A percentile compares a stretch with the other conserved stretches of the same genome.
Evolutionary conservation across 1,140 invertebrate genomes (phyloP).

Genomic region (Cydia amplana): DNA sequence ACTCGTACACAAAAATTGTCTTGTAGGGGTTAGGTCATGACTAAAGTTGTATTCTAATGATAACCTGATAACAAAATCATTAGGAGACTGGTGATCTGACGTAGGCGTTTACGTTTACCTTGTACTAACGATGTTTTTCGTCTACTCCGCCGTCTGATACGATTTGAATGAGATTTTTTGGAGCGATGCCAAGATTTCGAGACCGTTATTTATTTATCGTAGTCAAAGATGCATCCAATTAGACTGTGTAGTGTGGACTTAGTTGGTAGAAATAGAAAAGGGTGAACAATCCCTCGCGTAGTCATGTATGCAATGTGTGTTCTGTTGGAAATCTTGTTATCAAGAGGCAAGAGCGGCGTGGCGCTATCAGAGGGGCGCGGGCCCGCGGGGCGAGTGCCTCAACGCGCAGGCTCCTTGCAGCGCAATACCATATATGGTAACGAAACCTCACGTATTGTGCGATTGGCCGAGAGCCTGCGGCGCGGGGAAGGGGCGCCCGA

Average conservation of each 20-base stretch:
- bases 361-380: constrained; percentile 61
- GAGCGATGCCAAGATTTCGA: constrained; percentile 18
- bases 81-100: not conserved
- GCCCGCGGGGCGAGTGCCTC: constrained; percentile 37
- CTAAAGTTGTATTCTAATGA: too few relatives aligned
- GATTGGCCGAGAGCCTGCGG: constrained; percentile 68
- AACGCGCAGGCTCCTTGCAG: constrained; percentile 42
- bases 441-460: constrained; percentile 70
- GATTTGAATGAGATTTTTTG: constrained; percentile 27
- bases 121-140: constrained; percentile 6
- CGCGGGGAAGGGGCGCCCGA: constrained; percentile 71
- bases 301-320: constrained; percentile 45
- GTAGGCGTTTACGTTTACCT: constrained; percentile 5
- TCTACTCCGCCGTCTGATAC: constrained; percentile 19
- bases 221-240: constrained; percentile 1
- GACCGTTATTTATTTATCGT: constrained; percentile 16
- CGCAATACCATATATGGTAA: constrained; percentile 78
- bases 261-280: not conserved
- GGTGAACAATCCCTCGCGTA: constrained; percentile 39
- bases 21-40: too few relatives aligned
- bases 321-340: constrained; percentile 54
- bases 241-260: constrained; percentile 6
- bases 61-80: not conserved
- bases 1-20: not conserved
- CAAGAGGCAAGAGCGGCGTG: constrained; percentile 48